Percentiles rank a stretch among this genome's conserved stretches.
Evolutionary conservation across 2,888 invertebrate species (phyloP).

Genomic region (Nematopogon swammerdamellus): DNA sequence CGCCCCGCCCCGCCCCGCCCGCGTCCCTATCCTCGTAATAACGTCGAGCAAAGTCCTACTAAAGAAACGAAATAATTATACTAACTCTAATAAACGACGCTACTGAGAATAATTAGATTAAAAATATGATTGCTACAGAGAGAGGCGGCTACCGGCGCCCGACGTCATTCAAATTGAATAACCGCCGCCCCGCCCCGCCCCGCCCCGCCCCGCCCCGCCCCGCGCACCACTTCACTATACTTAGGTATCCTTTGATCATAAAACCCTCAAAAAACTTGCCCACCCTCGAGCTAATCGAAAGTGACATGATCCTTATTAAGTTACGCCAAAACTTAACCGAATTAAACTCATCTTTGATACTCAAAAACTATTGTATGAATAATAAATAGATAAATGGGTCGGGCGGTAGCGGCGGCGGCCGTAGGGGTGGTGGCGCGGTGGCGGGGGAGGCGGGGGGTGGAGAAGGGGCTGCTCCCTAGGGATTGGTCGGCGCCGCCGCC

Average conservation of each 20-base stretch:
- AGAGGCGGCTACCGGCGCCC: too few species aligned
- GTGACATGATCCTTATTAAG: slow-evolving; percentile 54
- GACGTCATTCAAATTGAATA: too few species aligned
- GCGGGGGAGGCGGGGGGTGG: neutral
- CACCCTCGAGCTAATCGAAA: slow-evolving; percentile 41
- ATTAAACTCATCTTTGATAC: slow-evolving; percentile 27
- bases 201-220: slow-evolving; percentile 9
- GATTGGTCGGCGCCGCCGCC: slow-evolving; percentile 35
- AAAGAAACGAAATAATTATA: too few species aligned
- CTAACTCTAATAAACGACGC: too few species aligned
- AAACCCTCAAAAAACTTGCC: slow-evolving; percentile 30
- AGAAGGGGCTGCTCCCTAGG: slow-evolving; percentile 46
- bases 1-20: too few species aligned
- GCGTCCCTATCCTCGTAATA: too few species aligned
- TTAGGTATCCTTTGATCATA: slow-evolving; percentile 31
- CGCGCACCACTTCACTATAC: slow-evolving; percentile 27
- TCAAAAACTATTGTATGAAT: slow-evolving; percentile 59
- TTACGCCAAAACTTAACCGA: slow-evolving; percentile 37
- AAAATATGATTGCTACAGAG: too few species aligned
- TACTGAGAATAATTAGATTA: too few species aligned
- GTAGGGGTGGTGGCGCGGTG: neutral
- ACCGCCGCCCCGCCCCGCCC: slow-evolving; percentile 12
- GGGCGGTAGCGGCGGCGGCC: neutral
- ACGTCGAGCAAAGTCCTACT: too few species aligned
- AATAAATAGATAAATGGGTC: slow-evolving; percentile 30